Evolutionary conservation across 35 echinoderm and acorn worm genomes (phyloP).

Genomic region (Patiria miniata): DNA sequence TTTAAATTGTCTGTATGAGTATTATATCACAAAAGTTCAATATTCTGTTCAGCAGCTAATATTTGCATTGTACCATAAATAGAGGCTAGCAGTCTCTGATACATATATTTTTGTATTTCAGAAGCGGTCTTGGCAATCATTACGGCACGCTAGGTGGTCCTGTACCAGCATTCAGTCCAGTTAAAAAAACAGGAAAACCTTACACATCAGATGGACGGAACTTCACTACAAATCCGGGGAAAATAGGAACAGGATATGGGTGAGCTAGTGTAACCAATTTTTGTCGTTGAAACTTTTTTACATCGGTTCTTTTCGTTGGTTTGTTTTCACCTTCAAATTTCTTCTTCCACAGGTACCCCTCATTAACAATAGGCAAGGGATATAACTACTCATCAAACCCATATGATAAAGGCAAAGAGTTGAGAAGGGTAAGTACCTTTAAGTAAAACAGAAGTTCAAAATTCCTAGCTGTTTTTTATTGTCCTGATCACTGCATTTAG

Average conservation of each 20-base stretch:
- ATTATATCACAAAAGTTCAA: no score
- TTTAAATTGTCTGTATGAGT: no score
- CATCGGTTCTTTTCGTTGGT: not conserved
- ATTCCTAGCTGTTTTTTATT: no score
- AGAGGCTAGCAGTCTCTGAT: not conserved
- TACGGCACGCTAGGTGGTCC: constrained; percentile 92
- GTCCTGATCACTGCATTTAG: no score
- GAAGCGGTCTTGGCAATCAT: constrained; percentile 94
- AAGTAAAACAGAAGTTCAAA: no score
- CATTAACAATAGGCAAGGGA: constrained; percentile 73
- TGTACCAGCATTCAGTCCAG: constrained; percentile 85
- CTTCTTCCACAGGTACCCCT: constrained; percentile 59
- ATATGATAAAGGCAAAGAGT: constrained; percentile 94
- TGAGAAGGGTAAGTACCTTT: constrained; percentile 80
- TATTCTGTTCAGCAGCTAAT: no score
- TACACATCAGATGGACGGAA: constrained; percentile 91
- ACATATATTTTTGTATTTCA: constrained; percentile 25
- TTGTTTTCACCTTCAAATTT: not conserved
- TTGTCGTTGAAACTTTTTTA: not conserved
- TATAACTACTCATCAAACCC: constrained; percentile 84
- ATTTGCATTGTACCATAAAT: no score
- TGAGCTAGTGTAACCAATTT: constrained; percentile 36
- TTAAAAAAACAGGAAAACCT: constrained; percentile 66
- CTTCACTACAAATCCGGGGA: constrained; percentile 90
- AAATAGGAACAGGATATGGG: constrained; percentile 95